Evolutionary conservation across 2,113 vertebrate genomes (phyloP), one percentile per base, ranked within the genome.

Genomic region (Antidorcas marsupialis): DNA sequence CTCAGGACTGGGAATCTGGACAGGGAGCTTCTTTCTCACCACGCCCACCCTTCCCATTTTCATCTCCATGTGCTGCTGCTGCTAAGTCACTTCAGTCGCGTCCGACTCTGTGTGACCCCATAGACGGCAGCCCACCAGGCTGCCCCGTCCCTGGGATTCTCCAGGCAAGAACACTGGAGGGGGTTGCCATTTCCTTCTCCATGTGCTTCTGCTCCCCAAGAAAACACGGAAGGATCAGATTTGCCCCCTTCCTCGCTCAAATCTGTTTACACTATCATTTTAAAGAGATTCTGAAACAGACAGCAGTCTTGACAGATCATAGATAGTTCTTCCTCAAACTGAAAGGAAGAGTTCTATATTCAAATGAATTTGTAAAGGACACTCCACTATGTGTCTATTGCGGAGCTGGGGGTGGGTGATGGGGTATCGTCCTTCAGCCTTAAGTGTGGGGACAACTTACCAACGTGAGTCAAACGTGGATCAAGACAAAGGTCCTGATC

Each of bases 251-350:
- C 30, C 55, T 57, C 27, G 47, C 19, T 62, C 71, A 89, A 33
- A 84, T 81, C 79, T 19, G 11, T 23, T 27, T 28, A n/a, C 52
- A 45, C 28, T 23, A 43, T 45, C 47, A 93, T 71, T 81, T 89
- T 59, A 67, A 90, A 94, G 39, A 82, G 50, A 86, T 21, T 67
- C 79, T 91, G 59, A 60, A 39, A 89, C 39, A 19, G 43, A 92
- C 43, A 36, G 36, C 87, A 76, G 57, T 74, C 17, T 19, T 28
- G 82, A 59, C 83, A 6, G 7, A 53, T 55, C 30, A n/a, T 19
- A n/a, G 79, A n/a, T 21, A n/a, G 79, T 67, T 76, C 45, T 74
- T n/a, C 59, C 52, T 89, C 88, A 64, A 79, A 83, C 62, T 60
- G n/a, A 25, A 52, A 87, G 60, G 57, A 84, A 59, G 30, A 60